Evolutionary conservation across 2,888 invertebrate genomes (phyloP).

Genomic region (Charanyca ferruginea): DNA sequence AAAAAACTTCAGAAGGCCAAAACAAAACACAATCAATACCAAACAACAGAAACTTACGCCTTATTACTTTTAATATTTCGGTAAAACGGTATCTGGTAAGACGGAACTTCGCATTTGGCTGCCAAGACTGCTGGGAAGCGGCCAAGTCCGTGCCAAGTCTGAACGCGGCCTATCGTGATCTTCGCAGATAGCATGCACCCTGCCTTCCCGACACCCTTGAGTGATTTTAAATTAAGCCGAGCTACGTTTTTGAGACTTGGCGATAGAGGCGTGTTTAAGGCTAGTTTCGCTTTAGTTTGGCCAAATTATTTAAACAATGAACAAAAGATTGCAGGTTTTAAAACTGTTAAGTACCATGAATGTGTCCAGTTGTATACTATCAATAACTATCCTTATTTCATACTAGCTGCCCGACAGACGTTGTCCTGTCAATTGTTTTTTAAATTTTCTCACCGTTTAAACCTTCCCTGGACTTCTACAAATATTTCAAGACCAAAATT

Average conservation of each 20-base stretch:
- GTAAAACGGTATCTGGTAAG: constrained; percentile 64
- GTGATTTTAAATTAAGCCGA: constrained; percentile 80
- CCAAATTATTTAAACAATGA: constrained; percentile 7
- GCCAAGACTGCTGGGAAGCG: constrained; percentile 73
- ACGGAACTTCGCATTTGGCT: constrained; percentile 71
- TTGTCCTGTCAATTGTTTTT: too few relatives aligned
- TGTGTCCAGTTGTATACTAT: not conserved
- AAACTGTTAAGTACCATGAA: too few relatives aligned
- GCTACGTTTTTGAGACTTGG: constrained; percentile 47
- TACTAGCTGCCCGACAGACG: too few relatives aligned
- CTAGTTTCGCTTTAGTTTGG: constrained; percentile 6
- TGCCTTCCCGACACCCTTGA: constrained; percentile 73
- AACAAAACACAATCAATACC: constrained; percentile 42
- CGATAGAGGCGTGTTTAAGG: constrained; percentile 22
- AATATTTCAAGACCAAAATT: too few relatives aligned
- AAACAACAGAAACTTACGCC: constrained; percentile 46
- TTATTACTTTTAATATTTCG: constrained; percentile 66
- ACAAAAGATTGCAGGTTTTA: constrained; percentile 2
- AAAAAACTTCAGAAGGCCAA: not conserved
- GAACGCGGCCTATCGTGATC: constrained; percentile 80
- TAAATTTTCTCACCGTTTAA: too few relatives aligned
- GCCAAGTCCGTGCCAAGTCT: constrained; percentile 73
- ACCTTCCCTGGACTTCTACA: too few relatives aligned
- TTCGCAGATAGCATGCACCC: constrained; percentile 70
- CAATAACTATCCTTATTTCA: not conserved